Percentiles rank a stretch among this genome's conserved stretches.
Conservation (phyloP, 2,113 vertebrate species). For the Microcebus lehilahytsara region DNA sequence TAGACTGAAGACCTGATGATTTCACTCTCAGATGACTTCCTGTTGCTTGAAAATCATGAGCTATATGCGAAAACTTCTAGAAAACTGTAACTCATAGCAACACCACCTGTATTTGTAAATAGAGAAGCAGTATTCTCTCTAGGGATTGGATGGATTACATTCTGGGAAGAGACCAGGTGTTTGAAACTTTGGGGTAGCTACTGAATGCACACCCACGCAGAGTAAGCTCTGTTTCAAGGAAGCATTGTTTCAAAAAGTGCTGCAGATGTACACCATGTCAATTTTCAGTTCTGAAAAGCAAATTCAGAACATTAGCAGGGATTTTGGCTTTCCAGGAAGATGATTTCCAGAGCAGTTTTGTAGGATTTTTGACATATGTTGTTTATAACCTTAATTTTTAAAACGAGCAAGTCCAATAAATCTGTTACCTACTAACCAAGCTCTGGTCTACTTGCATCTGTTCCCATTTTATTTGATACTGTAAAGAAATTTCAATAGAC, state of each 20-base stretch:
- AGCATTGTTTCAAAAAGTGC: conserved; percentile 48
- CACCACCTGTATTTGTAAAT: conserved; percentile 71
- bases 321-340: conserved; percentile 72
- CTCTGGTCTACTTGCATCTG: conserved; percentile 59
- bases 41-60: conserved; percentile 60
- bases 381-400: conserved; percentile 75
- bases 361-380: conserved; percentile 70
- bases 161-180: conserved; percentile 53
- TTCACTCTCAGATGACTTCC: conserved; percentile 52
- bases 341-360: conserved; percentile 70
- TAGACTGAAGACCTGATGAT: conserved; percentile 41
- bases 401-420: conserved; percentile 74
- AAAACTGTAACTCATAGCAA: conserved; percentile 68
- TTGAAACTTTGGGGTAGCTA: conserved; percentile 63
- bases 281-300: conserved; percentile 62
- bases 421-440: conserved; percentile 73
- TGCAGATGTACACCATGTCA: conserved; percentile 48
- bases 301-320: conserved; percentile 61
- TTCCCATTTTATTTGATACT: conserved; percentile 69
- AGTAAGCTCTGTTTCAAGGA: conserved; percentile 51
- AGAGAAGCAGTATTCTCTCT: conserved; percentile 57
- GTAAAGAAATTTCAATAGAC: conserved; percentile 63
- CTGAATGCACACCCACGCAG: conserved; percentile 47
- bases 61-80: conserved; percentile 40
- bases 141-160: conserved; percentile 49